Percentiles rank a stretch among this genome's conserved stretches.
These are phyloP conservation scores for Phragmatobia fuliginosa DNA, from an alignment of 2,888 invertebrate genomes.

Conservation along the genomic window DNA sequence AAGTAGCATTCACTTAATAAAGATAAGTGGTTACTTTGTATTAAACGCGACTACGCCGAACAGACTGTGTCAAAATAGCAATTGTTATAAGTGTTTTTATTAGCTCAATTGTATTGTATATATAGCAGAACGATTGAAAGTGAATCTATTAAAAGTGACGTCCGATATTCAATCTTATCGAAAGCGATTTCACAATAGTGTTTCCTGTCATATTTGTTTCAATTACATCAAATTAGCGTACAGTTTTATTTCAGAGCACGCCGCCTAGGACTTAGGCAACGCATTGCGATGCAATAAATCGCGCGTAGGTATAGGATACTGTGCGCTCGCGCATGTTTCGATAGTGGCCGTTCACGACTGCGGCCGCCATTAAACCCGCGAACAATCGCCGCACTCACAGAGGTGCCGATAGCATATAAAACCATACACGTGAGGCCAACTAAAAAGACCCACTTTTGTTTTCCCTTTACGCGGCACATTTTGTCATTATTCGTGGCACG, in stretches of 20 bases:
- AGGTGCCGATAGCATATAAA: conserved; percentile 78
- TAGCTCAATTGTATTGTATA: neutral
- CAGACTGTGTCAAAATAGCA: neutral
- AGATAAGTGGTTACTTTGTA: neutral
- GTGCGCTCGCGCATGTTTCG: conserved; percentile 42
- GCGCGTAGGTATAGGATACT: conserved; percentile 17
- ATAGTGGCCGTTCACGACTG: conserved; percentile 47
- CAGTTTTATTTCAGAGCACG: conserved; percentile 30
- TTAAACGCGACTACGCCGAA: too few relatives aligned
- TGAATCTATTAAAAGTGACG: conserved; percentile 20
- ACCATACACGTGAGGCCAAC: conserved; percentile 62
- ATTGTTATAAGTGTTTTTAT: neutral
- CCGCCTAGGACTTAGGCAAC: conserved; percentile 21
- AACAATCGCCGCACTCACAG: conserved; percentile 62
- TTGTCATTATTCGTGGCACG: conserved; percentile 83
- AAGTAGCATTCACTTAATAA: neutral
- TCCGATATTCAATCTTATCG: conserved; percentile 6
- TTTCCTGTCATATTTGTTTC: conserved; percentile 17
- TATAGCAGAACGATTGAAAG: conserved; percentile 16
- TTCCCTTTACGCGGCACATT: conserved; percentile 71
- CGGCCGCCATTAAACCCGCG: conserved; percentile 56
- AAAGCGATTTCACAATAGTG: conserved; percentile 13
- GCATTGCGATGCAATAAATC: conserved; percentile 49
- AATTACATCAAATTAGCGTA: conserved; percentile 19
- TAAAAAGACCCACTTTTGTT: conserved; percentile 80